These are phyloP conservation scores for Podabrus alpinus DNA, from an alignment of 2,888 invertebrate species.

Conservation along the genomic window DNA sequence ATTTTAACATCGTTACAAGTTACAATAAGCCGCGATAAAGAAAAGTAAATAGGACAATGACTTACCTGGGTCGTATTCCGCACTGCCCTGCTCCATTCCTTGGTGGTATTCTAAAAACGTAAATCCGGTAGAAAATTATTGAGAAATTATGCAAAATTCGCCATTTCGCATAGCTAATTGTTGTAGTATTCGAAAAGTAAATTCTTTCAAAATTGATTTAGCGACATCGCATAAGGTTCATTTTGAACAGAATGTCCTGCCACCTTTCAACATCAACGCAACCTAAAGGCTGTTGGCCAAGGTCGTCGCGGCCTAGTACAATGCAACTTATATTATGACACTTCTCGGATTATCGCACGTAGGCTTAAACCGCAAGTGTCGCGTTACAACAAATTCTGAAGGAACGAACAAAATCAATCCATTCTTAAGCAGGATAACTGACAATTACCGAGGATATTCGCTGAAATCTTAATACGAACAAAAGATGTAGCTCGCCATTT, in stretches of 20 bases:
- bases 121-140: slow-evolving; percentile 5
- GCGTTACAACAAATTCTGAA: background rate
- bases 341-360: background rate
- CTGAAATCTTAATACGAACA: slow-evolving; percentile 11
- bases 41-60: background rate
- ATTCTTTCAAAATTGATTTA: slow-evolving; percentile 23
- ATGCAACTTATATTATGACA: slow-evolving; percentile 38
- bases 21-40: background rate
- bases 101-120: slow-evolving; percentile 74
- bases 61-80: slow-evolving; percentile 81
- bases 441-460: background rate
- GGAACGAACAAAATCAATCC: background rate
- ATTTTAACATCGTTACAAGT: background rate
- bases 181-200: slow-evolving; percentile 5
- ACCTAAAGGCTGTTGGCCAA: slow-evolving; percentile 55
- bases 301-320: slow-evolving; percentile 55
- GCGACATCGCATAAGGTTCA: slow-evolving; percentile 20
- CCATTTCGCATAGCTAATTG: background rate
- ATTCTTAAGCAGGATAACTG: background rate
- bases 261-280: slow-evolving; percentile 38
- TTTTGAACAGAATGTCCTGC: slow-evolving; percentile 12
- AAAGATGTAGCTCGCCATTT: slow-evolving; percentile 28
- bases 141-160: background rate
- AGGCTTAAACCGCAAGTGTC: background rate
- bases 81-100: slow-evolving; percentile 78